Percentiles rank a stretch among this genome's conserved stretches.
phyloP scores from a whole-genome alignment of 2,797 vertebrate species.

The Yasuhikotakia modesta region DNA sequence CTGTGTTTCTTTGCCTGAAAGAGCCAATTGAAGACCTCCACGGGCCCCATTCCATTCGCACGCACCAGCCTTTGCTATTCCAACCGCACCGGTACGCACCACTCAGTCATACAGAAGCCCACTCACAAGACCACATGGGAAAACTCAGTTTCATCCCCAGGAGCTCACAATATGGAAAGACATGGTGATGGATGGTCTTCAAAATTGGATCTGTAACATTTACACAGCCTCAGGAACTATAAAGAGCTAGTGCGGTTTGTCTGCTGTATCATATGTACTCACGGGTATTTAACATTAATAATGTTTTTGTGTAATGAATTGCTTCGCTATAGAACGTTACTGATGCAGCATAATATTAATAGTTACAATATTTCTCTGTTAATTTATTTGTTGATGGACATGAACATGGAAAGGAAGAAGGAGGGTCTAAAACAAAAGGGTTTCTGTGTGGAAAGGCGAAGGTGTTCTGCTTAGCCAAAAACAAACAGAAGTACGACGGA shows the following conservation, averaged over 20 bases:
- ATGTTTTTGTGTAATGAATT: conserved; percentile 6
- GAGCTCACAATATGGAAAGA: conserved; percentile 8
- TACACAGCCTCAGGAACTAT: conserved; percentile 33
- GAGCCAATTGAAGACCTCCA: conserved; percentile 19
- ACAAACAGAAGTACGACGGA: conserved; percentile 48
- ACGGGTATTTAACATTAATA: conserved; percentile 15
- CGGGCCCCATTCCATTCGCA: conserved; percentile 10
- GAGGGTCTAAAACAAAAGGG: conserved; percentile 23
- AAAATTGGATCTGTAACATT: conserved; percentile 44
- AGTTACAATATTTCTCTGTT: conserved; percentile 22
- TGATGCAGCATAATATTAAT: conserved; percentile 21
- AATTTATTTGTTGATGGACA: conserved; percentile 35
- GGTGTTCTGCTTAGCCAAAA: conserved; percentile 47
- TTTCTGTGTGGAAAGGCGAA: conserved; percentile 42
- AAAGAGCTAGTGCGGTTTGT: conserved; percentile 7
- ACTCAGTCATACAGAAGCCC: conserved; percentile 40
- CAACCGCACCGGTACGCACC: conserved; percentile 32
- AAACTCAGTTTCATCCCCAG: conserved; percentile 35
- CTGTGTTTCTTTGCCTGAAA: conserved; percentile 44
- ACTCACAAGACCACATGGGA: conserved; percentile 42
- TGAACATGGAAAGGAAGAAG: conserved; percentile 10
- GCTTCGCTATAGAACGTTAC: neutral
- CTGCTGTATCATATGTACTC: conserved; percentile 2
- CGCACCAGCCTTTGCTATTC: conserved; percentile 31
- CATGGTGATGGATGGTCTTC: conserved; percentile 40